Evolutionary conservation across 2,888 invertebrate species (phyloP), one percentile per base, ranked within the genome.

Genomic region (Halictus quadricinctus): DNA sequence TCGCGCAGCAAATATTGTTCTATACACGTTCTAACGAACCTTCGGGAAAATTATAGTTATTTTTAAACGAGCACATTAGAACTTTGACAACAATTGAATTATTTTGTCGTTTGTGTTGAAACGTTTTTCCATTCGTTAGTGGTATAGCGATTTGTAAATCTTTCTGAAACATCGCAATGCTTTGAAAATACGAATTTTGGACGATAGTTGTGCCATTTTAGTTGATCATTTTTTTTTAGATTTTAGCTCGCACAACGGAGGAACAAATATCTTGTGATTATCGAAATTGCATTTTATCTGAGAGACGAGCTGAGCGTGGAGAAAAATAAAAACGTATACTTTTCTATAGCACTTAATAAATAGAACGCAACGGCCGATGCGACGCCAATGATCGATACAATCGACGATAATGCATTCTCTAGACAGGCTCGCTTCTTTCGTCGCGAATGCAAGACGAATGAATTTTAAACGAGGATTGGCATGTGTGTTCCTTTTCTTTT

Each of bases 391-490:
- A 58, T 50, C 76, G 70, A 72, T 41, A 66, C 83, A 77, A 84
- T 84, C 73, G 84, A 29, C 41, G 48, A 84, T 83, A 83, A 83
- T 76, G 60, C 60, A n/a, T 64, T 64, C 60, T 29, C 25, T 64
- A 25, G 60, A 64, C 60, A 25, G 60, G 60, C 60, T 25, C 60
- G 60, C 15, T 72, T 60, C 36, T 76, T 76, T 75, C n/a, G 48
- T 83, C 41, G 36, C 29, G 12, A 43, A 70, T n/a, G 25, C 36
- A 29, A 83, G 83, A 72, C 60, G 83, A 72, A 76, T 64, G 83
- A 75, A 72, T 82, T 64, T 75, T 60, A 21, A 58, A 60, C 41
- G 29, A 72, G 46, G 69, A 69, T 54, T 25, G 10, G 69, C n/a
- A n/a, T 46, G 70, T 25, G n/a, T 36, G 21, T 18, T 29, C 36